Evolutionary conservation across 2,888 invertebrate genomes (phyloP).

Genomic region (Ceratothoa steindachneri): DNA sequence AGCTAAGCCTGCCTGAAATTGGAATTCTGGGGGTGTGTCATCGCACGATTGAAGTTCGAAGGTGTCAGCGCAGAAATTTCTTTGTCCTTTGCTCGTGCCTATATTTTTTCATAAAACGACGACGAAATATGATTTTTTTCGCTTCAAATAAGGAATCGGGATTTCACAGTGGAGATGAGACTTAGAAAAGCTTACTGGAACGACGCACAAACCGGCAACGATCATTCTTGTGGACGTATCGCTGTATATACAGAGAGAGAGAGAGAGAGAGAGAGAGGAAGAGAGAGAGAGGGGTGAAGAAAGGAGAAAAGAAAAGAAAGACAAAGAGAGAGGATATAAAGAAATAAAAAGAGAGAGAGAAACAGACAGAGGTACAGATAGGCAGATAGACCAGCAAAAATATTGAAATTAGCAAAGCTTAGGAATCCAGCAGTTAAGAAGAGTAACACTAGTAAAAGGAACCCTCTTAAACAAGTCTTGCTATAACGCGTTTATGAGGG

Average conservation of each 20-base stretch:
- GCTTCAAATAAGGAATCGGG: background rate
- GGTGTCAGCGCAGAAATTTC: slow-evolving; percentile 11
- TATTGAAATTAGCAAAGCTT: too few species aligned
- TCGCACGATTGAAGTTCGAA: slow-evolving; percentile 6
- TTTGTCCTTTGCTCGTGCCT: background rate
- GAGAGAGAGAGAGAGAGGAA: background rate
- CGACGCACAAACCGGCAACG: too few species aligned
- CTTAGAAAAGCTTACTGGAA: background rate
- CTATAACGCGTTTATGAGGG: too few species aligned
- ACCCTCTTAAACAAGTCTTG: too few species aligned
- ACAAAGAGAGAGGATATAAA: background rate
- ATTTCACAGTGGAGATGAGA: background rate
- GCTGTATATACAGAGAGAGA: background rate
- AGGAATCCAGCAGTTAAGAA: too few species aligned
- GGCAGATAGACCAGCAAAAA: too few species aligned
- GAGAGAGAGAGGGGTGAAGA: background rate
- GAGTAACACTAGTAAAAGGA: too few species aligned
- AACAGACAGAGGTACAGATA: too few species aligned
- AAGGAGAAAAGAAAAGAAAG: background rate
- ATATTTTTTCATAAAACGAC: slow-evolving; percentile 11
- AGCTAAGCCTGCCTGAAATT: slow-evolving; percentile 15
- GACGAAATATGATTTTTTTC: slow-evolving; percentile 5
- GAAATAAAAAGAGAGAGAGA: slow-evolving; percentile 13
- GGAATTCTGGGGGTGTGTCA: slow-evolving; percentile 8
- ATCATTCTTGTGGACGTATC: background rate